A percentile compares a stretch with the other conserved stretches of the same genome.
Conservation (phyloP, 2,888 invertebrate genomes). For the Calliphora vomitoria region DNA sequence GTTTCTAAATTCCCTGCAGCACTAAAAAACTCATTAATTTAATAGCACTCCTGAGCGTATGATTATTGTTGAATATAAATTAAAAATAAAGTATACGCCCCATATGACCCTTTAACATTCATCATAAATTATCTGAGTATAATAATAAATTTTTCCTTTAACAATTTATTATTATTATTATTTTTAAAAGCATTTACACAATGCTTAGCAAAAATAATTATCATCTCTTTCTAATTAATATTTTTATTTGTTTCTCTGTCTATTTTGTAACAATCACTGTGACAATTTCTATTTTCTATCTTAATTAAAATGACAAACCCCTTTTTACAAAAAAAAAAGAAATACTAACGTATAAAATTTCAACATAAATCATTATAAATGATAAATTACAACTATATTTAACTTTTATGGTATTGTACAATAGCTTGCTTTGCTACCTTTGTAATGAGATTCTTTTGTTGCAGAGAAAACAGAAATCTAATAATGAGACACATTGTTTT, state of each 20-base stretch:
- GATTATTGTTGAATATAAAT: neutral
- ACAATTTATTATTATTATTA: neutral
- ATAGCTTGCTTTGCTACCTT: constrained; percentile 10
- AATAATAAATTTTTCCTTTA: neutral
- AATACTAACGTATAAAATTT: neutral
- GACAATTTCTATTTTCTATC: neutral
- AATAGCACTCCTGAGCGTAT: neutral
- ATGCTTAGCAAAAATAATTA: neutral
- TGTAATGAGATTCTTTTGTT: neutral
- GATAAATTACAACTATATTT: constrained; percentile 16
- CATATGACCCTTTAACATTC: constrained; percentile 12
- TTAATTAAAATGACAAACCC: constrained; percentile 47
- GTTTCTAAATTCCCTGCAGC: too few relatives aligned
- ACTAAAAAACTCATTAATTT: neutral
- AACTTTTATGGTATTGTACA: neutral
- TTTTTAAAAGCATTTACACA: neutral
- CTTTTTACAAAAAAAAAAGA: neutral
- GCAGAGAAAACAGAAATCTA: neutral
- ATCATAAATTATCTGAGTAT: neutral
- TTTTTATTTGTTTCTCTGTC: neutral
- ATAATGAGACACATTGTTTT: constrained; percentile 10
- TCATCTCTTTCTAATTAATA: constrained; percentile 22
- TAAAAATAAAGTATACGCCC: constrained; percentile 21
- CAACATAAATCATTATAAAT: constrained; percentile 10
- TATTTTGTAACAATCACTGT: neutral